Conservation (phyloP, 2,797 vertebrate genomes). For the Argya squamiceps region DNA sequence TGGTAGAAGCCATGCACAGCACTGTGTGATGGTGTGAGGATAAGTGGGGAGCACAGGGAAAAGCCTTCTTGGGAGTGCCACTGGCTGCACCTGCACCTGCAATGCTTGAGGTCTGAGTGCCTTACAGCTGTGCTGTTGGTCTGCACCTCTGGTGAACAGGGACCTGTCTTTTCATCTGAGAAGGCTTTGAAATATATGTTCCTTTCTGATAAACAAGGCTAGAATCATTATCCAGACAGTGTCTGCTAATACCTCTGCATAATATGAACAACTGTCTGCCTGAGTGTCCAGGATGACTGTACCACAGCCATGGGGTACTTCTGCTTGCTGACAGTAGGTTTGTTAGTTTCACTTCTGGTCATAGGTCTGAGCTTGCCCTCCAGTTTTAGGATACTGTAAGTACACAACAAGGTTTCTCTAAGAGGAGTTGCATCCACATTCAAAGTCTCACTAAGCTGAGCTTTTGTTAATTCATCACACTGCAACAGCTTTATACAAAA, state of each 20-base stretch:
- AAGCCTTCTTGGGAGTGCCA: fast-evolving
- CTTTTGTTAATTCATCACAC: not conserved
- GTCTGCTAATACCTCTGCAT: no score
- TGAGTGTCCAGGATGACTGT: not conserved
- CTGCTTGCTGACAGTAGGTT: not conserved
- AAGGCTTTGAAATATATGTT: no score
- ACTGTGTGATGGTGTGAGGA: no score
- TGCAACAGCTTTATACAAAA: not conserved
- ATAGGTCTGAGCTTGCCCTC: not conserved
- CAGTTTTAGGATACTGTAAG: not conserved
- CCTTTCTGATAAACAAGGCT: not conserved
- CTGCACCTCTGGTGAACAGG: not conserved
- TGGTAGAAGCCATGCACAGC: not conserved
- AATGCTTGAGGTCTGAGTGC: fast-evolving
- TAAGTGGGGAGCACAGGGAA: fast-evolving
- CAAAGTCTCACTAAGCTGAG: not conserved
- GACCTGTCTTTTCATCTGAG: not conserved
- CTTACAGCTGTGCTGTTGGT: not conserved
- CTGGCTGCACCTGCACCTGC: not conserved
- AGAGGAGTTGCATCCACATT: not conserved
- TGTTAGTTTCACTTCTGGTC: not conserved
- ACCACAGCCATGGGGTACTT: fast-evolving
- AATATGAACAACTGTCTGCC: fast-evolving
- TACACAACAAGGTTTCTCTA: fast-evolving
- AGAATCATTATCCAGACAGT: not conserved